Evolutionary conservation across 2,888 invertebrate species (phyloP), one percentile per base, ranked within the genome.

Genomic region (Iphiclides podalirius): DNA sequence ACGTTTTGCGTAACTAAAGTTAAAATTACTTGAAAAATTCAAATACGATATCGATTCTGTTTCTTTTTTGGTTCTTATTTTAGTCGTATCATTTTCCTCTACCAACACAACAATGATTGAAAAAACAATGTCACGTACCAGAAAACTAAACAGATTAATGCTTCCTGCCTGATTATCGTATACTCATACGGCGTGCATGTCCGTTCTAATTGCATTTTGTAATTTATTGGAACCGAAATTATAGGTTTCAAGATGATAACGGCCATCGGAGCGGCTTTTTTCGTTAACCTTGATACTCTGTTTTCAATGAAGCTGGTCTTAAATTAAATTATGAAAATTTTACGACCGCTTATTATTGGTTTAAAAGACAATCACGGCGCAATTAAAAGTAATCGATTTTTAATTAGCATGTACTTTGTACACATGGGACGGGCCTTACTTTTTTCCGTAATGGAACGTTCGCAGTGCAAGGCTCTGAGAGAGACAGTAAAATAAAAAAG

Each of bases 321-420:
- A 60, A 52, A 59, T 58, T 55, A 52, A 63, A 63, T 69, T 63
- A 69, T 63, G 67, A 64, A 66, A 65, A 66, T 60, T 59, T 55
- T 61, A 68, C 64, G 63, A 66, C 61, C 59, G 59, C 61, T 67
- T 61, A 58, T 64, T 57, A 66, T 64, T 63, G 61, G 60, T 58
- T 60, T 63, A 64, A 61, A 57, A 58, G 67, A 63, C 57, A 58
- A 41, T 57, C 53, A 57, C 56, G 58, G 38, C 44, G 40, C 39
- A 41, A 52, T 41, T 41, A 20, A 41, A 4, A n/a, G 20, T 41
- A 31, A 41, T 31, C 28, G 36, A 2, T 36, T 47, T 47, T 41
- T 47, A 41, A 47, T 47, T 36, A 41, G 34, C 13, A 33, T 7
- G 11, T 31, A 34, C 46, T 34, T 39, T 20, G 1, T n/a, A n/a